Evolutionary conservation across 2,113 vertebrate genomes (phyloP).

Genomic region (Chunga burmeisteri): DNA sequence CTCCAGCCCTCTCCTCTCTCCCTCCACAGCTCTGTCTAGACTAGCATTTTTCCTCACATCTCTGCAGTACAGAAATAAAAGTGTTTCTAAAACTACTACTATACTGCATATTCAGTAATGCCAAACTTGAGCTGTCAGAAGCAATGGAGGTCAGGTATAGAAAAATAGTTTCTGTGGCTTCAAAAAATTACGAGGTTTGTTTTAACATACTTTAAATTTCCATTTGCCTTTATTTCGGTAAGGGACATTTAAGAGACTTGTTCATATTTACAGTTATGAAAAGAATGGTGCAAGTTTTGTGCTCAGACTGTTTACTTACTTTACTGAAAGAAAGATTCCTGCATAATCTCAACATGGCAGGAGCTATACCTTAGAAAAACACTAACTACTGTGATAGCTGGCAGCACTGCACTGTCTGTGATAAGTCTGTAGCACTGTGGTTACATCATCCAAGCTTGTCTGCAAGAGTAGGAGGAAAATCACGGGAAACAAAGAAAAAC

Average conservation of each 20-base stretch:
- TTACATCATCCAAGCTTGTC: background rate
- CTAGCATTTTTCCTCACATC: background rate
- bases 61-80: background rate
- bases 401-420: background rate
- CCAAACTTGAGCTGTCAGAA: background rate
- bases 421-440: background rate
- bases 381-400: background rate
- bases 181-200: background rate
- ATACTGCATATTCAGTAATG: background rate
- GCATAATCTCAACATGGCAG: background rate
- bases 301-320: background rate
- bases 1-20: background rate
- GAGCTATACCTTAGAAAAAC: background rate
- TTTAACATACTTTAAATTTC: background rate
- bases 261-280: background rate
- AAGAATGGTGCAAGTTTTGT: background rate
- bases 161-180: background rate
- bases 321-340: background rate
- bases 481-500: background rate
- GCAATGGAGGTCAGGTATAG: background rate
- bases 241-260: background rate
- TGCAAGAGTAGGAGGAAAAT: background rate
- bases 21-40: background rate
- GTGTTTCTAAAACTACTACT: background rate
- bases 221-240: background rate